Percentiles rank a stretch among this genome's conserved stretches.
These are phyloP conservation scores for Tachysurus fulvidraco DNA, from an alignment of 2,113 vertebrate genomes.

Conservation along the genomic window DNA sequence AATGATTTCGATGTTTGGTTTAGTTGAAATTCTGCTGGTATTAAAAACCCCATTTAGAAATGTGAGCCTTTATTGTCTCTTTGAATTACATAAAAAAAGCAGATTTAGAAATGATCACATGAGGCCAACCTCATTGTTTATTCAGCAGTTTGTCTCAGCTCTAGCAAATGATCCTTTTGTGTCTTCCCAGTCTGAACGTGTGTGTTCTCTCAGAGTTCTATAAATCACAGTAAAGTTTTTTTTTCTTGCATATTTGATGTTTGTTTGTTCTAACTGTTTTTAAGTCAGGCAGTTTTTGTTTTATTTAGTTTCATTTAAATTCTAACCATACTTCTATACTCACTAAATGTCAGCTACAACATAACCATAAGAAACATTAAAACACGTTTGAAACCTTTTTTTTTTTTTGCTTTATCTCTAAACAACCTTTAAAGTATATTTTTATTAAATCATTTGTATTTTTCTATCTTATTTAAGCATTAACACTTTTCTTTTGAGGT, in stretches of 20 bases:
- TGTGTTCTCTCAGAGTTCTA: neutral
- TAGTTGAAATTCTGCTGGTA: neutral
- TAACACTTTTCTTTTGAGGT: constrained; percentile 51
- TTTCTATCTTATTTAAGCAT: constrained; percentile 44
- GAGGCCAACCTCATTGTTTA: neutral
- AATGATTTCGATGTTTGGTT: neutral
- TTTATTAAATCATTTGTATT: constrained; percentile 49
- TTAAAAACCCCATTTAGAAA: neutral
- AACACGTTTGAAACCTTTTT: neutral
- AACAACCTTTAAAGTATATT: neutral
- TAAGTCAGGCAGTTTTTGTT: neutral
- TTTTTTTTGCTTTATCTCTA: neutral
- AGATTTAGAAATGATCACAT: neutral
- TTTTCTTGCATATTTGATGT: neutral
- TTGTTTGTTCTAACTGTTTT: neutral
- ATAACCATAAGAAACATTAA: neutral
- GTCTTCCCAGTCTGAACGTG: neutral
- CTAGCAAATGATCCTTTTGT: neutral
- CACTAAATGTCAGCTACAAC: neutral
- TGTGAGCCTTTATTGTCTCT: neutral
- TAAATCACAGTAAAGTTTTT: too few relatives aligned
- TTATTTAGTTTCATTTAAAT: neutral
- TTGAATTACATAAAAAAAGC: neutral
- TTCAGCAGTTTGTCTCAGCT: neutral
- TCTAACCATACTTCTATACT: neutral